Evolutionary conservation across 1,140 invertebrate species (phyloP).

Genomic region (Cataglyphis hispanica): DNA sequence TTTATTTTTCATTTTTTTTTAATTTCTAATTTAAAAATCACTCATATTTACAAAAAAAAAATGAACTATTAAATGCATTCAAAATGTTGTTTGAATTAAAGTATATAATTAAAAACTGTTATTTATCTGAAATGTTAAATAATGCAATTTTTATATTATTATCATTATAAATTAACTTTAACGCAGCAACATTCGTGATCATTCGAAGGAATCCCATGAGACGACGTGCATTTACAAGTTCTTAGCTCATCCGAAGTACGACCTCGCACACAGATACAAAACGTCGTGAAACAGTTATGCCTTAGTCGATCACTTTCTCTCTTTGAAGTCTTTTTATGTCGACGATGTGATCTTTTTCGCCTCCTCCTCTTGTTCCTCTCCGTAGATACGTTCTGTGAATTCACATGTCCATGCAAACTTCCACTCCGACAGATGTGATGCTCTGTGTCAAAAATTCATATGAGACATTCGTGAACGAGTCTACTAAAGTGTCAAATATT

Average conservation of each 20-base stretch:
- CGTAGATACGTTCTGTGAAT: neutral
- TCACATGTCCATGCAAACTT: constrained; percentile 16
- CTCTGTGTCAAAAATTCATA: constrained; percentile 24
- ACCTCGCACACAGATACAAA: constrained; percentile 58
- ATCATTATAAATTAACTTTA: constrained; percentile 18
- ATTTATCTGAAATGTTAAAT: neutral
- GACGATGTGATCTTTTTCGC: constrained; percentile 13
- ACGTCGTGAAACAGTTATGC: neutral
- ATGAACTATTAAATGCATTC: neutral
- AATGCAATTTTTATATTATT: neutral
- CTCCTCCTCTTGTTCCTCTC: neutral
- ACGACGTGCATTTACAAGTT: constrained; percentile 4
- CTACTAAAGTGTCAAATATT: neutral
- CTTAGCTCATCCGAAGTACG: constrained; percentile 8
- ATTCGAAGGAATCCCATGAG: constrained; percentile 18
- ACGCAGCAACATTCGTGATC: constrained; percentile 26
- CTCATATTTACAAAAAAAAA: neutral
- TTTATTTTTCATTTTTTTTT: constrained; percentile 13
- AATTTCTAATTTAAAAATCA: neutral
- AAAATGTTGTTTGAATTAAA: neutral
- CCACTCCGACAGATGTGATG: no score
- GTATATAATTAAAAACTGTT: neutral
- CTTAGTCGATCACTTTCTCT: constrained; percentile 46
- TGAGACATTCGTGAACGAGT: constrained; percentile 9
- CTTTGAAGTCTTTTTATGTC: constrained; percentile 17